phyloP scores from a whole-genome alignment of 2,888 invertebrate genomes.

The Nephrotoma appendiculata region DNA sequence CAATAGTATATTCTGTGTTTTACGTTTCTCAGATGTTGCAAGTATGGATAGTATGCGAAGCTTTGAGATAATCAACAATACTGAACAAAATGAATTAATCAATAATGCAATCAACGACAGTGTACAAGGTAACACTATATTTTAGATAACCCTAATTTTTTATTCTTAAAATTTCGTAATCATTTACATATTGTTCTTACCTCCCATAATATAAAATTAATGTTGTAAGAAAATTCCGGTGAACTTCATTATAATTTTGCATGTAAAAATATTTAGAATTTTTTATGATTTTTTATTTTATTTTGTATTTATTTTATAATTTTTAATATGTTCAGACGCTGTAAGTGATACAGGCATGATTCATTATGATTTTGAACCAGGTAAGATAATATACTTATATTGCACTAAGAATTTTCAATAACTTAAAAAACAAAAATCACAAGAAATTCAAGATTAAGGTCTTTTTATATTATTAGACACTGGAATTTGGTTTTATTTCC shows the following conservation, averaged over 20 bases:
- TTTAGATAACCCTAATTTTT: background rate
- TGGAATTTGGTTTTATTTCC: background rate
- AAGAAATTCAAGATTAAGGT: background rate
- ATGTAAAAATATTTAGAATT: background rate
- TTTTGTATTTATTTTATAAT: slow-evolving; percentile 1
- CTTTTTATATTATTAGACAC: background rate
- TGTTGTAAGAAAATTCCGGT: background rate
- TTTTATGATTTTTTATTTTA: background rate
- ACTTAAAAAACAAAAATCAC: background rate
- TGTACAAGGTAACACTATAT: background rate
- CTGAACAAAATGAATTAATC: slow-evolving; percentile 32
- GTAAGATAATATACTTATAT: slow-evolving; percentile 11
- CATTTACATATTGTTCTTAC: background rate
- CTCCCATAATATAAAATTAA: background rate
- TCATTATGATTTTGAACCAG: slow-evolving; percentile 13
- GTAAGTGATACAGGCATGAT: background rate
- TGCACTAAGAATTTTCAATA: background rate
- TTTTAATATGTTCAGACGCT: slow-evolving; percentile 4
- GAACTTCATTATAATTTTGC: background rate
- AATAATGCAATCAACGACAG: background rate
- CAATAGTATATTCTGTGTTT: background rate
- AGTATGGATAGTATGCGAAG: slow-evolving; percentile 39
- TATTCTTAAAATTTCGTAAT: background rate
- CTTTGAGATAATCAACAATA: slow-evolving; percentile 52
- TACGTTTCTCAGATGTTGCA: slow-evolving; percentile 4